phyloP scores from a whole-genome alignment of 2,113 vertebrate species.

The Nerophis lumbriciformis region DNA sequence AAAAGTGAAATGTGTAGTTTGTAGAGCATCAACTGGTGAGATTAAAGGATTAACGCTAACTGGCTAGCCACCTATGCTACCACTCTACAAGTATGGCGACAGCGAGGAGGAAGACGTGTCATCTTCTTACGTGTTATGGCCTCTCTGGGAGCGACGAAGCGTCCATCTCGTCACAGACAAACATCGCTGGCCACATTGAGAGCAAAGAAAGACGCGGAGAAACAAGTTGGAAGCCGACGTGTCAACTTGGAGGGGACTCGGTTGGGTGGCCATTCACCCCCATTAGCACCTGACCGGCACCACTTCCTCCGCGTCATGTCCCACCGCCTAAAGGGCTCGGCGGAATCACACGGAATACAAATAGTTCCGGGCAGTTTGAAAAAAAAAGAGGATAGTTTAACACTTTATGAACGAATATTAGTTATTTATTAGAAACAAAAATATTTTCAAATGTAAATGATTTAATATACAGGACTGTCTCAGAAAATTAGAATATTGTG shows the following conservation, averaged over 20 bases:
- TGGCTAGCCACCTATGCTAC: slow-evolving; percentile 38
- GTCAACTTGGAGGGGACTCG: slow-evolving; percentile 40
- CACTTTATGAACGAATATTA: too few relatives aligned
- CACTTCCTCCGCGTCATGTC: slow-evolving; percentile 56
- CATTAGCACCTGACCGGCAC: slow-evolving; percentile 32
- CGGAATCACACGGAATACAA: not conserved
- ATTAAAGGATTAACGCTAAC: slow-evolving; percentile 67
- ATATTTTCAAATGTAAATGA: too few relatives aligned
- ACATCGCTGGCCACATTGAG: slow-evolving; percentile 1
- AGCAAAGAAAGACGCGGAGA: not conserved
- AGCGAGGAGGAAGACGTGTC: slow-evolving; percentile 29
- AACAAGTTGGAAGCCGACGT: slow-evolving; percentile 17
- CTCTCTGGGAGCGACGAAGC: not conserved
- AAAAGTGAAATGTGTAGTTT: not conserved
- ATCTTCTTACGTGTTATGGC: slow-evolving; percentile 49
- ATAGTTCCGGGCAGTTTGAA: not conserved
- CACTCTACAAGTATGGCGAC: not conserved
- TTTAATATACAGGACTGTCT: too few relatives aligned
- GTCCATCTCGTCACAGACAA: not conserved
- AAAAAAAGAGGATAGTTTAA: too few relatives aligned
- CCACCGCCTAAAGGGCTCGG: not conserved
- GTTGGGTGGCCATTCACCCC: slow-evolving; percentile 22
- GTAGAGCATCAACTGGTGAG: slow-evolving; percentile 34
- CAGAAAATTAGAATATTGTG: too few relatives aligned
- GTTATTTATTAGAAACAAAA: too few relatives aligned